These are phyloP conservation scores for Drosophila ezoana DNA, from an alignment of 2,888 invertebrate genomes.

Conservation along the genomic window DNA sequence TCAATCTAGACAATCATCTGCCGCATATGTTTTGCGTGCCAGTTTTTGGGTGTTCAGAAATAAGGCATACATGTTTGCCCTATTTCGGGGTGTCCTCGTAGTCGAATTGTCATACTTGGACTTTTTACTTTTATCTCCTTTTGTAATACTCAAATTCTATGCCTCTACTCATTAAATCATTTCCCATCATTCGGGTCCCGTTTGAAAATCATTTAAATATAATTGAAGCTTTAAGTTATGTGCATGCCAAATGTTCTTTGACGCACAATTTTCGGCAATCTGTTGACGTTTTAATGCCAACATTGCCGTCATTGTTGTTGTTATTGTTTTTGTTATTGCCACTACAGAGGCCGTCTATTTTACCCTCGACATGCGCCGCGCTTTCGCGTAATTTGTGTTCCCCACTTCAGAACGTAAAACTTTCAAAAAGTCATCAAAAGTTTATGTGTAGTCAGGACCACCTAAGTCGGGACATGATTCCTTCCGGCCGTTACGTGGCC, in stretches of 20 bases:
- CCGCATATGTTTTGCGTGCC: no score
- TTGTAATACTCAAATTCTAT: no score
- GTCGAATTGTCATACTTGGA: no score
- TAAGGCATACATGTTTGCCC: no score
- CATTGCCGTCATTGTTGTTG: slow-evolving; percentile 13
- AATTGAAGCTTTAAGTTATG: slow-evolving; percentile 39
- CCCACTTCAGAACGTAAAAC: slow-evolving; percentile 65
- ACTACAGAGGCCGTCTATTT: slow-evolving; percentile 22
- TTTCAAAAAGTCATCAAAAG: slow-evolving; percentile 77
- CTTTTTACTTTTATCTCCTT: no score
- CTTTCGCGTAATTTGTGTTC: slow-evolving; percentile 62
- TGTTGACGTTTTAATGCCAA: slow-evolving; percentile 49
- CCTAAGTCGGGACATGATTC: slow-evolving; percentile 54
- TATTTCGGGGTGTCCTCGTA: no score
- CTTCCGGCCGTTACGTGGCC: slow-evolving; percentile 36
- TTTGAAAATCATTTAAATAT: slow-evolving; percentile 13
- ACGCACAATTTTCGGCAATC: slow-evolving; percentile 42
- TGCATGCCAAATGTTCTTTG: slow-evolving; percentile 26
- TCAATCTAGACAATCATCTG: no score
- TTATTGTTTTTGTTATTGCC: slow-evolving; percentile 41
- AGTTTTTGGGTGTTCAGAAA: no score
- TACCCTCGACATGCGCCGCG: slow-evolving; percentile 1
- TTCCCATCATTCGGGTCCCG: neutral
- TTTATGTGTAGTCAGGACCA: slow-evolving; percentile 64
- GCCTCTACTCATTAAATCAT: no score